These are phyloP conservation scores for Nibea coibor DNA, from an alignment of 2,113 vertebrate genomes.

Conservation along the genomic window DNA sequence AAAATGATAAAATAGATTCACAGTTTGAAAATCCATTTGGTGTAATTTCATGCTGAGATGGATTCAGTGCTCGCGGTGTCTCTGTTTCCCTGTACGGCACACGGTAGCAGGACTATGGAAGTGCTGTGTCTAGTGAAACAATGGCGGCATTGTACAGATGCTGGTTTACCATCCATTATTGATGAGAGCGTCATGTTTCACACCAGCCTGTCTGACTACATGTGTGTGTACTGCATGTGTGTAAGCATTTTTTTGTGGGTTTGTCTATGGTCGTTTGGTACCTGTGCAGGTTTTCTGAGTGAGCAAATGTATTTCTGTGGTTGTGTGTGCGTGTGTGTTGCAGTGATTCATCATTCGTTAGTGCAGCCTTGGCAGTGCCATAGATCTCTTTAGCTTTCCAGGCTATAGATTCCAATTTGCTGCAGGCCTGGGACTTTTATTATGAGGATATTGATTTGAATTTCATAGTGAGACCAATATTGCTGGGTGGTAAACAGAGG, in stretches of 20 bases:
- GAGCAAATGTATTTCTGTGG: background rate
- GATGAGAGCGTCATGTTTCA: conserved; percentile 64
- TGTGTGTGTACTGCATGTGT: conserved; percentile 17
- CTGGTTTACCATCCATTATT: conserved; percentile 59
- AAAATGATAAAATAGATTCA: background rate
- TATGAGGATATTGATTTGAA: conserved; percentile 77
- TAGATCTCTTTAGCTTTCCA: conserved; percentile 59
- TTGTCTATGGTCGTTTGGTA: background rate
- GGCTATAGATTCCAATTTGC: conserved; percentile 72
- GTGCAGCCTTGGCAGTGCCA: conserved; percentile 43
- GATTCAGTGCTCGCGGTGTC: background rate
- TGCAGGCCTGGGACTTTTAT: conserved; percentile 71
- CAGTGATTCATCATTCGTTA: conserved; percentile 73
- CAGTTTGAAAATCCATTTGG: conserved; percentile 37
- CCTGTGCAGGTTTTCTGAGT: conserved; percentile 34
- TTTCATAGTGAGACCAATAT: conserved; percentile 69
- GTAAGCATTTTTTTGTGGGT: conserved; percentile 7
- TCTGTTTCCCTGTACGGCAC: conserved; percentile 47
- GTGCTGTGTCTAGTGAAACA: conserved; percentile 53
- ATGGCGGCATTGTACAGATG: conserved; percentile 39
- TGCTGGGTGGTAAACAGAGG: conserved; percentile 55
- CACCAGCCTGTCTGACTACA: conserved; percentile 31
- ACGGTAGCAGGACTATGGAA: conserved; percentile 27
- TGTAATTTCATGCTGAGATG: conserved; percentile 10
- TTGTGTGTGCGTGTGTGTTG: conserved; percentile 36